phyloP scores from a whole-genome alignment of 2,797 vertebrate genomes.

The Alca torda region DNA sequence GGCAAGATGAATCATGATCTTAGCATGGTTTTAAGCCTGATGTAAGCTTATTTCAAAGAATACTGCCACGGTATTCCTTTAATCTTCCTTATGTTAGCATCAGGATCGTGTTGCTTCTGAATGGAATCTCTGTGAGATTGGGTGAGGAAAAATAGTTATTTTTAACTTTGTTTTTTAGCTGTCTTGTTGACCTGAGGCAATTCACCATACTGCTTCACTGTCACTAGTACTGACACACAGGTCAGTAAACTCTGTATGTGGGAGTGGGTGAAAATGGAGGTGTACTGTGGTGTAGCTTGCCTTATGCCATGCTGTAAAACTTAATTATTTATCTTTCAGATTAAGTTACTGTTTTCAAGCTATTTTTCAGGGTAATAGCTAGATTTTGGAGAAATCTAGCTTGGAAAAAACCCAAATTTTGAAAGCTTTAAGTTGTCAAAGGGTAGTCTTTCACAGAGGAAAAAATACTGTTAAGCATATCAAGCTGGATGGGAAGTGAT shows the following conservation, averaged over 20 bases:
- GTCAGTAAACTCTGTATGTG: rapidly evolving
- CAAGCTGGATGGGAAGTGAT: background rate
- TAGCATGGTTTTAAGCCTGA: background rate
- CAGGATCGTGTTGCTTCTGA: background rate
- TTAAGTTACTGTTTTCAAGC: background rate
- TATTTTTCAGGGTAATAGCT: background rate
- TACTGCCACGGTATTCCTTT: background rate
- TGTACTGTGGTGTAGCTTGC: background rate
- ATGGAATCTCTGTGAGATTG: background rate
- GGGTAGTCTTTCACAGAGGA: background rate
- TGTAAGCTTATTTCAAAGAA: background rate
- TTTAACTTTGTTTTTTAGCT: background rate
- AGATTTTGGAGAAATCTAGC: background rate
- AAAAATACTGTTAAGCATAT: background rate
- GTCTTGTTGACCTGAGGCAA: background rate
- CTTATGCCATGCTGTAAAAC: background rate
- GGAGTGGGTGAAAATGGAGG: background rate
- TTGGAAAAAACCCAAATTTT: background rate
- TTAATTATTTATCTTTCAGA: background rate
- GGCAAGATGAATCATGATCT: background rate
- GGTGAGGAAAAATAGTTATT: background rate
- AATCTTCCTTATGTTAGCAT: background rate
- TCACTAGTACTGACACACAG: background rate
- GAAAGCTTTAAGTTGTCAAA: background rate
- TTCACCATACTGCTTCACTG: background rate